These are phyloP conservation scores for Capitulum mitella DNA, from an alignment of 2,888 invertebrate species.

Conservation along the genomic window DNA sequence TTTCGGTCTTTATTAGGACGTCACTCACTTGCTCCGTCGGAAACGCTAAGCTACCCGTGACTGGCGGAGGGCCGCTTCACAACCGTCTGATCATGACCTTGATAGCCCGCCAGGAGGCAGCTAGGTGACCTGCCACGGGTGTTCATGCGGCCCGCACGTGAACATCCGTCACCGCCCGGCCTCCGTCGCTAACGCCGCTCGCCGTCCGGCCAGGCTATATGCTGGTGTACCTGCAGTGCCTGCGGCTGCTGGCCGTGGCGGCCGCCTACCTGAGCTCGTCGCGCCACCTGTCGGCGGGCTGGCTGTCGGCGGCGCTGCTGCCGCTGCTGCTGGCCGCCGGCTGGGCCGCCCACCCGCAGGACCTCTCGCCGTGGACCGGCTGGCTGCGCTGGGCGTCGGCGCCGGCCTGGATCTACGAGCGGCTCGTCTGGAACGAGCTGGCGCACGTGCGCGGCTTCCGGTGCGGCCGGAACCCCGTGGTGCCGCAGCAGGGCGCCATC, in stretches of 20 bases:
- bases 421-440: constrained; percentile 59
- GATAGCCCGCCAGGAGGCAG: no score
- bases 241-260: constrained; percentile 3
- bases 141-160: no score
- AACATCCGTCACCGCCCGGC: no score
- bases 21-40: no score
- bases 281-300: constrained; percentile 46
- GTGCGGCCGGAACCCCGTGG: constrained; percentile 55
- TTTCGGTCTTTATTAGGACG: no score
- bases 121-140: no score
- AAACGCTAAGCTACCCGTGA: no score
- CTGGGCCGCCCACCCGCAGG: constrained; percentile 58
- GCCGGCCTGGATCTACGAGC: constrained; percentile 62
- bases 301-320: constrained; percentile 53
- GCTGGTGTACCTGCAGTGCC: constrained; percentile 1
- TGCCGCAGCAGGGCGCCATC: constrained; percentile 72
- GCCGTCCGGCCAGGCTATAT: background rate
- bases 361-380: constrained; percentile 54
- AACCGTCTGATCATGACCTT: no score
- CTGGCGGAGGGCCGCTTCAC: no score
- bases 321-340: constrained; percentile 52
- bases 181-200: no score
- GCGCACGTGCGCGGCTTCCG: constrained; percentile 41
- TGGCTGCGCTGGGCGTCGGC: constrained; percentile 66
- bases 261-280: background rate